Evolutionary conservation across 2,888 invertebrate species (phyloP).

Genomic region (Spilarctia lutea): DNA sequence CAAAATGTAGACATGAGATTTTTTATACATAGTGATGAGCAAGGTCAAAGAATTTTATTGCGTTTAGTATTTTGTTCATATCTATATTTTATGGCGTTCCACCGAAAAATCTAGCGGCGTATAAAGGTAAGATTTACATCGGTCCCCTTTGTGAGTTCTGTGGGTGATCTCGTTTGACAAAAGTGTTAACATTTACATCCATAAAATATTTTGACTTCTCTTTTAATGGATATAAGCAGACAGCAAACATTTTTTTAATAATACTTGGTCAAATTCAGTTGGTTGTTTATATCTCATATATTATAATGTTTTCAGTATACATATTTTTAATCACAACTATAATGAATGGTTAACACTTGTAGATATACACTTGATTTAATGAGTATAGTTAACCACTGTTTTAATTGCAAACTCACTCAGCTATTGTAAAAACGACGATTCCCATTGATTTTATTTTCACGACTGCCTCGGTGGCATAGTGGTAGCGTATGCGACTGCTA

Average conservation of each 20-base stretch:
- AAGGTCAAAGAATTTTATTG: slow-evolving; percentile 73
- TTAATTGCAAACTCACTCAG: neutral
- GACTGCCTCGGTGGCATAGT: no score
- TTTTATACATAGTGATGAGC: slow-evolving; percentile 62
- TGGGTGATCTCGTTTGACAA: slow-evolving; percentile 81
- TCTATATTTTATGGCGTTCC: slow-evolving; percentile 79
- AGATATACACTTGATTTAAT: neutral
- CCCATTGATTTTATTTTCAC: neutral
- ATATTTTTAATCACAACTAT: neutral
- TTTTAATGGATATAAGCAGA: slow-evolving; percentile 70
- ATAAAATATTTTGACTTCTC: slow-evolving; percentile 86
- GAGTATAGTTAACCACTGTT: neutral
- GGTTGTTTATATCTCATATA: slow-evolving; percentile 27
- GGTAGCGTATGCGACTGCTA: no score
- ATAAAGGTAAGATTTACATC: slow-evolving; percentile 79
- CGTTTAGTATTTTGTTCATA: slow-evolving; percentile 78
- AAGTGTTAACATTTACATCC: slow-evolving; percentile 82
- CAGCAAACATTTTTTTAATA: slow-evolving; percentile 57
- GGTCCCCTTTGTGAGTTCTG: slow-evolving; percentile 74
- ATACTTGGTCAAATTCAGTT: slow-evolving; percentile 40
- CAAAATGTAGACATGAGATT: slow-evolving; percentile 65
- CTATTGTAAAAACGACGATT: neutral
- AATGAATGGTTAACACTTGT: no score
- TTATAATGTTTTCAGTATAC: neutral
- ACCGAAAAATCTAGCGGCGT: slow-evolving; percentile 69